Evolutionary conservation across 2,888 invertebrate genomes (phyloP), one percentile per base, ranked within the genome.

Genomic region (Epistrophella euchroma): DNA sequence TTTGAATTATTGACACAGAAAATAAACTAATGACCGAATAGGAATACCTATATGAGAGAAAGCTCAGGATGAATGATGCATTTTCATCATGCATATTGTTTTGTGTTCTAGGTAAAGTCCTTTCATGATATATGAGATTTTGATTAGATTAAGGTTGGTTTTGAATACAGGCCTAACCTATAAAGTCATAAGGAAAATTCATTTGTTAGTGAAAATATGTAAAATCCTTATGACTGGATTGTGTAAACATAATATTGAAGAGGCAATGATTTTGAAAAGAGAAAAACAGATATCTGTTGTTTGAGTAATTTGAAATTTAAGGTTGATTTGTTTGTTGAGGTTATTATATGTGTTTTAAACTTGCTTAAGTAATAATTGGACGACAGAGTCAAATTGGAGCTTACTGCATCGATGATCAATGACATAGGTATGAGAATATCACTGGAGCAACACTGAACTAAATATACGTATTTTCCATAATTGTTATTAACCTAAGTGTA

Each of bases 111-210:
- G 19, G 35, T 62, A 22, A 4, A 4, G 10, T 32, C 22, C 15
- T 15, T 60, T 37, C 4, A 22, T 76, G 80, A 85, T 81, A 45
- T 76, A 81, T 76, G 64, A 60, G 43, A 17, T 60, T 80, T 75
- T 72, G 68, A 81, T 85, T 68, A 72, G 75, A 37, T 47, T 43
- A n/a, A 64, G 19, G 9, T 56, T 64, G 19, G 9, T 56, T 64
- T 25, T 28, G 25, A 3, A 9, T 25, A 52, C 25, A 3, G n/a
- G 52, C 25, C 15, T 52, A 13, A 52, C 6, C 13, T 13, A 10
- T 1, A 13, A 19, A 11, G 13, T 50, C 19, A 11, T 47, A 19
- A 50, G 50, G 52, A 0, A 28, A 25, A 52, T 25, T 25, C 50
- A 52, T 28, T 52, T 52, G 1, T 52, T 52, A 22, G 6, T 52